These are phyloP conservation scores for Rhinichthys osculus DNA, from an alignment of 2,797 vertebrate genomes.

Conservation along the genomic window DNA sequence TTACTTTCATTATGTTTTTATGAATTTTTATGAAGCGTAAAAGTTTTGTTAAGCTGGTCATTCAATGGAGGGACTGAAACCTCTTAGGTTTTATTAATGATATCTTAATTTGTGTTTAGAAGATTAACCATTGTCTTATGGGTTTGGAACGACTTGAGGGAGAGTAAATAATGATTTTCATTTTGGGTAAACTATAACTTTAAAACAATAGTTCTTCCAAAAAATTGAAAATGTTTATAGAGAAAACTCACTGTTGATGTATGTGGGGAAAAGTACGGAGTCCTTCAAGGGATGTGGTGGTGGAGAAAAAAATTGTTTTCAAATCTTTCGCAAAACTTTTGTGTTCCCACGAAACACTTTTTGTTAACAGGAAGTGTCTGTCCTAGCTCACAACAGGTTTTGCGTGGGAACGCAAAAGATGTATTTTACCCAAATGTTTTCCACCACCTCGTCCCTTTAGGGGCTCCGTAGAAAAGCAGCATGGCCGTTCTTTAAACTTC, in stretches of 20 bases:
- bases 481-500: too few species aligned
- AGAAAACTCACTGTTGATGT: background rate
- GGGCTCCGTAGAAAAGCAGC: too few species aligned
- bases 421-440: too few species aligned
- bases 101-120: background rate
- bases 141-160: background rate
- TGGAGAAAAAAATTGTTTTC: too few species aligned
- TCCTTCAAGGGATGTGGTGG: too few species aligned
- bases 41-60: background rate
- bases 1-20: background rate
- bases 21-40: background rate
- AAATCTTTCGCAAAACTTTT: too few species aligned
- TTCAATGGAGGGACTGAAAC: background rate
- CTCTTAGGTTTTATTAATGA: background rate
- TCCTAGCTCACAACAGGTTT: too few species aligned
- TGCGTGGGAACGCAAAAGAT: too few species aligned
- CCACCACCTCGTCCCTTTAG: too few species aligned
- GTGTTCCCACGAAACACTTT: too few species aligned
- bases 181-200: background rate
- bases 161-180: background rate
- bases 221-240: background rate
- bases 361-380: too few species aligned
- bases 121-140: background rate
- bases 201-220: background rate
- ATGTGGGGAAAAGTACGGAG: too few species aligned